Evolutionary conservation across 2,113 vertebrate genomes (phyloP).

Genomic region (Phocoena sinus): DNA sequence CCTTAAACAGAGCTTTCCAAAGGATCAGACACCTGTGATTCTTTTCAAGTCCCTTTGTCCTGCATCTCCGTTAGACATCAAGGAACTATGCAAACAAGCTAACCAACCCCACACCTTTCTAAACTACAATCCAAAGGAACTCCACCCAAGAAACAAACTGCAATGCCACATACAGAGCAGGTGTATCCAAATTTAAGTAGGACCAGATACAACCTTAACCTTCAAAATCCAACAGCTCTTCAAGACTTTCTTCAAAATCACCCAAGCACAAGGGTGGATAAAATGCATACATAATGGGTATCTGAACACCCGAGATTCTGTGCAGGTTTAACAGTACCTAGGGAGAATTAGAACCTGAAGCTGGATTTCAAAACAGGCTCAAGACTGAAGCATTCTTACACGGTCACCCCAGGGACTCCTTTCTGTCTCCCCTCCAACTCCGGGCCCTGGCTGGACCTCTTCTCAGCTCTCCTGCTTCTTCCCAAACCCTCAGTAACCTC

Average conservation of each 20-base stretch:
- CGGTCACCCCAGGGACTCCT: not conserved
- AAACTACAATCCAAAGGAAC: constrained; percentile 47
- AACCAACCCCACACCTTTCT: not conserved
- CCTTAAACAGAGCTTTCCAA: not conserved
- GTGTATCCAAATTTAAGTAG: constrained; percentile 37
- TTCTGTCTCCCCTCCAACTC: not conserved
- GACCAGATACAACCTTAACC: not conserved
- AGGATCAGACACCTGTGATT: not conserved
- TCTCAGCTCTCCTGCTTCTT: not conserved
- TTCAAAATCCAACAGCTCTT: not conserved
- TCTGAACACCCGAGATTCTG: not conserved
- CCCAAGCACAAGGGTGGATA: not conserved
- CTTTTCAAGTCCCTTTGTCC: not conserved
- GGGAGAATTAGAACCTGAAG: not conserved
- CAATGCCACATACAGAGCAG: constrained; percentile 49
- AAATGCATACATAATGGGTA: not conserved
- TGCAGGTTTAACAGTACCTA: not conserved
- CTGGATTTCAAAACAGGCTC: not conserved
- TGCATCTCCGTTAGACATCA: not conserved
- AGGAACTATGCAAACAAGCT: not conserved
- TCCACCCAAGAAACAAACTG: constrained; percentile 18
- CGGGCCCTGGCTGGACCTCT: not conserved
- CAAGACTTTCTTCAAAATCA: constrained; percentile 10
- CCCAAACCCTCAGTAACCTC: not conserved
- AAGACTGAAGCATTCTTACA: not conserved